Evolutionary conservation across 2,888 invertebrate genomes (phyloP), one percentile per base, ranked within the genome.

Genomic region (Drosophila neutralis): DNA sequence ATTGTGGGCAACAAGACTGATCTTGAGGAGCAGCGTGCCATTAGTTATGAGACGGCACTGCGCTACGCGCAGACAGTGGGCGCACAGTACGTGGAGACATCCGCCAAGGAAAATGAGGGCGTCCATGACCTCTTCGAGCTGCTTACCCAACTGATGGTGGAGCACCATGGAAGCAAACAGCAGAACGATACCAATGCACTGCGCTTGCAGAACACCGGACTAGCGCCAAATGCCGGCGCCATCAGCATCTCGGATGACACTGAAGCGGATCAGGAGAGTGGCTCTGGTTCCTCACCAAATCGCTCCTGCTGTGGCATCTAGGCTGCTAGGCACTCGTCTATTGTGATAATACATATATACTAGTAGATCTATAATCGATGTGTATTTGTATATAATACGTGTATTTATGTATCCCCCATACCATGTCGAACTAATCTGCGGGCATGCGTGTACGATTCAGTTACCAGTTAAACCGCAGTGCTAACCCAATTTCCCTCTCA

Each of bases 1-100:
- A 99, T 99, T 91, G 98, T 98, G 68, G 99, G 99, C 58, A 99
- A 99, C 93, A 99, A 99, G 95, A 95, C 97, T 91, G 99, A 99
- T 94, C 94, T 99, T 90, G 98, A 98, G 90, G 97, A 97, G 91
- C 97, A 98, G 80, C 94, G 99, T 83, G 96, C 96, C 81, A 98
- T 99, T 15, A 94, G 95, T 33, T 94, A 96, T 24, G 96, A 97
- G 82, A 97, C 97, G 92, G 99, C 98, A 6, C 96, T 97, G 94
- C 95, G 95, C 96, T 98, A 98, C 93, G 96, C 98, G 4, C 95
- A 95, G 78, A 96, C 97, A 92, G 98, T 98, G 8, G 98, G 98
- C 63, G 98, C 99, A 1, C 95, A 95, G 87, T 98, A 98, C 93
- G 97, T 96, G 93, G 96, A 97, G 92, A 98, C 98, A 38, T 98